Percentiles rank a stretch among this genome's conserved stretches.
Evolutionary conservation across 1,140 invertebrate genomes (phyloP).

Genomic region (Drosophila mojavensis): DNA sequence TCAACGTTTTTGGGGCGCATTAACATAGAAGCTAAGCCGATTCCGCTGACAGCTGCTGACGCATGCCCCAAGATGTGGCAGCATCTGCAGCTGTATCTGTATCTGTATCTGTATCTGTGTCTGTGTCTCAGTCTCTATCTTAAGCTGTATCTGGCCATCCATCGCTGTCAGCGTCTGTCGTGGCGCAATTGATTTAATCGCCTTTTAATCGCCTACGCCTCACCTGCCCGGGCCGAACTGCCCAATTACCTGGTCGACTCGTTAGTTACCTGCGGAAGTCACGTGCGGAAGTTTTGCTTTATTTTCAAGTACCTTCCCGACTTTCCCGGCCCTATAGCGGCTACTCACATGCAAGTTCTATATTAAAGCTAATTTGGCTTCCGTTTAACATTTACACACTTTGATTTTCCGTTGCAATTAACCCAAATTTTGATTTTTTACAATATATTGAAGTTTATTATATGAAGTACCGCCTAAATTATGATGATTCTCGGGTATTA

Average conservation of each 20-base stretch:
- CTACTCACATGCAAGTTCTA: constrained; percentile 64
- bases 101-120: not conserved
- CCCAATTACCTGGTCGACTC: constrained; percentile 65
- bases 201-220: constrained; percentile 78
- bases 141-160: constrained; percentile 32
- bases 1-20: constrained; percentile 75
- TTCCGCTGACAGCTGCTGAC: constrained; percentile 68
- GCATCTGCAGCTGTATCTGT: constrained; percentile 4
- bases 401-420: constrained; percentile 60
- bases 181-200: constrained; percentile 74
- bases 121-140: not conserved
- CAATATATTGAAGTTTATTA: not conserved
- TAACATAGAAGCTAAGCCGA: constrained; percentile 77
- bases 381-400: constrained; percentile 64
- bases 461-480: not conserved
- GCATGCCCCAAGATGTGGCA: constrained; percentile 21
- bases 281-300: constrained; percentile 72
- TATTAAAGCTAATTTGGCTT: constrained; percentile 59
- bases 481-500: not conserved
- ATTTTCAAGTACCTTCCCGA: constrained; percentile 32
- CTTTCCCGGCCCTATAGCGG: constrained; percentile 17
- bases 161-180: constrained; percentile 43
- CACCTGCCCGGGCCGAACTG: constrained; percentile 38
- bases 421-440: constrained; percentile 45
- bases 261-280: constrained; percentile 66